Evolutionary conservation across 2,888 invertebrate species (phyloP), one percentile per base, ranked within the genome.

Genomic region (Calameuta idolon): DNA sequence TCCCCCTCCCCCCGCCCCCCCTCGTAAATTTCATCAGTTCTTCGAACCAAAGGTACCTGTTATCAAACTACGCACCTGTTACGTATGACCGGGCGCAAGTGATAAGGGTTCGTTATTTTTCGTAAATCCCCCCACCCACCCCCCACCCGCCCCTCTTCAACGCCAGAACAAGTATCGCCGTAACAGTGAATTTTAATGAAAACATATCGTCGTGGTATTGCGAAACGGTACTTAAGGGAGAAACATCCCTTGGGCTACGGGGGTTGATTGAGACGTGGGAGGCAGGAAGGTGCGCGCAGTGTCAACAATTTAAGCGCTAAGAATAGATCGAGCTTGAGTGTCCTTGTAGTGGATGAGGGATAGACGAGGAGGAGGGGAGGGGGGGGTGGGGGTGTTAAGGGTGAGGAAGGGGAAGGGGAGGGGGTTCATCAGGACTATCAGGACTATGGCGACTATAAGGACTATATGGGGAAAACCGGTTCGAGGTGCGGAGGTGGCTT

Each of bases 231-330:
- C 40, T 55, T 55, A 23, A 55, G 40, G 40, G 5, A 23, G 40
- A 55, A 55, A 55, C 40, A 55, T 55, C 40, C 40, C 40, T 23
- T 55, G 40, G 5, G 15, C 40, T 11, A 9, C 0, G 11, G 71
- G 30, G 71, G 31, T 71, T 71, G 31, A 71, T 34, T 33, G 71
- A 37, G 55, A 73, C 68, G 34, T 76, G 69, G 35, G 11, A 33
- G 33, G 33, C 37, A 69, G 71, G 34, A 79, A 74, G 71, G 73
- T 75, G 75, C 68, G 69, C 73, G 80, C 81, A 87, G 81, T 85
- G 88, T 89, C 87, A 89, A 89, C 88, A 89, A 86, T 87, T 87
- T 85, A 86, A 84, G 80, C 73, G 31, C 69, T 12, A 35, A 37
- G 35, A 73, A 73, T 77, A 79, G 76, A 80, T 73, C 77, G 15